Base-by-base conservation (phyloP, 30 jellyfish, hydroid and myxozoan genomes). In the Cassiopea andromeda region DNA sequence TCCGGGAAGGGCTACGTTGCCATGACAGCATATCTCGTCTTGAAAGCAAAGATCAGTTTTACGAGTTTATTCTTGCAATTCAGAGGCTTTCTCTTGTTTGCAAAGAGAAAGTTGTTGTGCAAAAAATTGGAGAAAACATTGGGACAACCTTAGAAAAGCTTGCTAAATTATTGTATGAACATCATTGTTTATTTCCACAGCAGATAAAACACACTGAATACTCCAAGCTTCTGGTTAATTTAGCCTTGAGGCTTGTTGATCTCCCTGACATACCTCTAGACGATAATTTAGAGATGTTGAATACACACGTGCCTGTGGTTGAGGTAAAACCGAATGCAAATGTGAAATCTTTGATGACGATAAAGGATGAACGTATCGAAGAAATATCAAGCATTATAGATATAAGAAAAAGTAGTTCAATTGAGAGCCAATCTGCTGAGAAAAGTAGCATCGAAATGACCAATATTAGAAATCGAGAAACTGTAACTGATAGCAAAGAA, bases 21-120 rank as follows among this genome's bases (percentile, higher is more conserved):
- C 93, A 85, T 69, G 82, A 85, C 82, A 85, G 93, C 88, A 85
- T 85, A 18, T 75, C 87, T 60, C 88, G 93, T 1, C 93, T 85
- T 2, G 88, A 85, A 75, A 85, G 93, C 88, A 85, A 77, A 47
- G 93, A 85, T 60, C 88, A 85, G 60, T 85, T 75, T 48, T 85
- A 85, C 45, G 93, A 85, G n/a, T 85, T 85, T 80, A 68, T 85
- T 46, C 88, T 75, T 27, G 88, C 88, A 1, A 85, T 85, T 46
- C 88, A 75, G 12, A 57, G 93, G 50, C 71, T 85, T 16, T 75
- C 87, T 13, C 16, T 77, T 75, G 67, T 85, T 77, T 85, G 87
- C 27, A 71, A 73, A 16, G 92, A 84, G 19, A 69, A 61, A 27
- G 79, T 61, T 19, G 89, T 80, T 50, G 48, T 75, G 57, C 75